Conservation (phyloP, 2,888 invertebrate genomes). For the Ligdia adustata region DNA sequence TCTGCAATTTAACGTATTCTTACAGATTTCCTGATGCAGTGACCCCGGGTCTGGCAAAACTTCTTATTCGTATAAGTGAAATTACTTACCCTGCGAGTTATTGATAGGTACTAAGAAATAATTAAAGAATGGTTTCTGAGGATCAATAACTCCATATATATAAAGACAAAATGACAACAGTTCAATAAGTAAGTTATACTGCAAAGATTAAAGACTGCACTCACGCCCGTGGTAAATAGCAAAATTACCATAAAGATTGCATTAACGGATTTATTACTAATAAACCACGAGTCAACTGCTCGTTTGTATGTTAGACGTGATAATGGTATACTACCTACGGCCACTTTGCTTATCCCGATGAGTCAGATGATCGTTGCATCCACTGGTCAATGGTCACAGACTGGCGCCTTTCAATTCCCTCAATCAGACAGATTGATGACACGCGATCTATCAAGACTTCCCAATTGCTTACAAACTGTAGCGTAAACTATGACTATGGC, state of each 20-base stretch:
- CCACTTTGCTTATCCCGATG: slow-evolving; percentile 29
- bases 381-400: slow-evolving; percentile 51
- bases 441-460: slow-evolving; percentile 54
- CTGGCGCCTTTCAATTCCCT: slow-evolving; percentile 75
- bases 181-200: slow-evolving; percentile 6
- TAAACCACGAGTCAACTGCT: slow-evolving; percentile 16
- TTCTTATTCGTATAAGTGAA: too few species aligned
- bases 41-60: too few species aligned
- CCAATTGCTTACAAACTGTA: slow-evolving; percentile 29
- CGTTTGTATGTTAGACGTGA: slow-evolving; percentile 20
- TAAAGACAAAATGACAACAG: slow-evolving; percentile 7
- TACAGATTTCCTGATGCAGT: too few species aligned
- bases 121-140: too few species aligned
- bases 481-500: slow-evolving; percentile 1
- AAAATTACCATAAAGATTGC: slow-evolving; percentile 17
- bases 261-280: slow-evolving; percentile 23
- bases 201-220: slow-evolving; percentile 5
- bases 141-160: too few species aligned
- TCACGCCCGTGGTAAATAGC: slow-evolving; percentile 7
- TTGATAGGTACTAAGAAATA: too few species aligned
- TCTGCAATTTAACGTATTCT: too few species aligned
- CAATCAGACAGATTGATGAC: slow-evolving; percentile 70
- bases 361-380: slow-evolving; percentile 28
- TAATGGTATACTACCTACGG: slow-evolving; percentile 24
- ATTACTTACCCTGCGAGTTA: too few species aligned